Conservation (phyloP, 2,797 vertebrate species). For the Zonotrichia albicollis region DNA sequence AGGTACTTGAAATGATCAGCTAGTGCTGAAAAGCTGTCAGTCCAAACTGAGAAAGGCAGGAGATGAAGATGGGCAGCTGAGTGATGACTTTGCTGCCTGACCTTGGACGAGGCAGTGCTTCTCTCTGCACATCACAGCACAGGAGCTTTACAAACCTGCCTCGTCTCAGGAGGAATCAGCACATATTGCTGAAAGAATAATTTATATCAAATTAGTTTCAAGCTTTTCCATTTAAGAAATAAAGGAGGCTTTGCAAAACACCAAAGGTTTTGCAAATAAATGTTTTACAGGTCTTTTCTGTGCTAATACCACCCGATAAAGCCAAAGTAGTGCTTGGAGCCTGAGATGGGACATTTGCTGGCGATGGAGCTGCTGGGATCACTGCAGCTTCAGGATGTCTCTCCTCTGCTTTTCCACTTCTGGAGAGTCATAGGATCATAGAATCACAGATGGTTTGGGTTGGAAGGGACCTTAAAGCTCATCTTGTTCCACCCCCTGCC, state of each 20-base stretch:
- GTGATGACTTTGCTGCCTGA: neutral
- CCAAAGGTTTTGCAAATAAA: neutral
- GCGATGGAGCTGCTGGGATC: neutral
- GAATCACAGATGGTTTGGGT: neutral
- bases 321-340: accelerated
- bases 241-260: neutral
- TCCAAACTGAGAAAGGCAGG: neutral
- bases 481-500: accelerated
- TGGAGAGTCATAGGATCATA: neutral
- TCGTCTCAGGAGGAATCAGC: neutral
- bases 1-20: neutral
- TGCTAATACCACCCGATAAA: neutral
- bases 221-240: neutral
- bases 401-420: neutral
- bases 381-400: neutral
- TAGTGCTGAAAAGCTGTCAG: neutral
- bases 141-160: neutral
- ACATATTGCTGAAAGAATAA: neutral
- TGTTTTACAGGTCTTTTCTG: neutral
- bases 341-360: neutral
- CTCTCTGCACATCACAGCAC: neutral
- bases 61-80: neutral
- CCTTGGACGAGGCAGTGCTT: neutral
- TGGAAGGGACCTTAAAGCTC: neutral
- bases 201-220: neutral